A percentile compares a stretch with the other conserved stretches of the same genome.
Conservation (phyloP, 2,888 invertebrate species). For the Cremastinae sp. region DNA sequence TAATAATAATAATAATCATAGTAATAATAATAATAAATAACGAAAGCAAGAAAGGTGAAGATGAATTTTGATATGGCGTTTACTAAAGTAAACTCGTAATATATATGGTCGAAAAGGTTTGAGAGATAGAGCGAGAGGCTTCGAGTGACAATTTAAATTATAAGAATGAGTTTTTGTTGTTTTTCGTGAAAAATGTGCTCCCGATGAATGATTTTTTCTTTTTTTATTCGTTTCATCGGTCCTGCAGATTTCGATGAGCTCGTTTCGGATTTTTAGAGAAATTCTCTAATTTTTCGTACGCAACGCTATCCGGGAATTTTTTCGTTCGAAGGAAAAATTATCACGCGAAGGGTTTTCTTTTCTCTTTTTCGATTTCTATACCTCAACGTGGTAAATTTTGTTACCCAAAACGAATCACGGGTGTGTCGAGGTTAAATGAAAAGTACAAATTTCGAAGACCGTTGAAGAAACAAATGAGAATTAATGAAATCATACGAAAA, state of each 20-base stretch:
- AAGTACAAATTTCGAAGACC: too few relatives aligned
- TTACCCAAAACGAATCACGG: too few relatives aligned
- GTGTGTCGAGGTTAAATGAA: too few relatives aligned
- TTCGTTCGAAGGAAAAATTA: not conserved
- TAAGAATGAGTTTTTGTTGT: constrained; percentile 52
- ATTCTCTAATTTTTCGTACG: too few relatives aligned
- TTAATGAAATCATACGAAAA: too few relatives aligned
- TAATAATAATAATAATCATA: constrained; percentile 58
- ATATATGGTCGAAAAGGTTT: constrained; percentile 56
- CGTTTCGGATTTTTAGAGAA: constrained; percentile 43
- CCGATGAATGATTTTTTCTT: constrained; percentile 17
- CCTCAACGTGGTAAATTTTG: too few relatives aligned
- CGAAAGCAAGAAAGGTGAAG: constrained; percentile 4
- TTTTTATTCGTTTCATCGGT: constrained; percentile 4
- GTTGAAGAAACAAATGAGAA: too few relatives aligned
- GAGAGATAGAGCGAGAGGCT: constrained; percentile 34
- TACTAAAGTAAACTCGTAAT: constrained; percentile 3
- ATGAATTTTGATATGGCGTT: constrained; percentile 49
- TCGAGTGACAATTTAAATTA: constrained; percentile 59
- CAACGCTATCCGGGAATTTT: too few relatives aligned
- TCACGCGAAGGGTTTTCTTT: too few relatives aligned
- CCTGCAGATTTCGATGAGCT: constrained; percentile 13
- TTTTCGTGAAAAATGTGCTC: constrained; percentile 41
- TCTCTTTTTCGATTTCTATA: too few relatives aligned
- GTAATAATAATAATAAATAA: constrained; percentile 57